phyloP scores from a whole-genome alignment of 2,797 vertebrate genomes.

The Phrynocephalus guinanensis region DNA sequence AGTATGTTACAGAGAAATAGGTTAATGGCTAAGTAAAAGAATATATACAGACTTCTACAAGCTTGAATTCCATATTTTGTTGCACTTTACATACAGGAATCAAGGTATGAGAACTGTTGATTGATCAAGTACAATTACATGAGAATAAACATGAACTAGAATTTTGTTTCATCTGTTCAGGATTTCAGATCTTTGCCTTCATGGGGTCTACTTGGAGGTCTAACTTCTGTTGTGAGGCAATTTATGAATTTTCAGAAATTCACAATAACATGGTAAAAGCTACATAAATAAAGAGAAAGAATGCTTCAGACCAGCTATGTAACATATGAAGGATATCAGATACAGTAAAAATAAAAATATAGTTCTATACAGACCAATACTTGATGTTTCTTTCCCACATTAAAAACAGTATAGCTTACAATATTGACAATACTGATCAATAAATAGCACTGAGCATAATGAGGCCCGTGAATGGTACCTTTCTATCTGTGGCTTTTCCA shows the following conservation, averaged over 20 bases:
- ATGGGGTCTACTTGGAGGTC: not conserved
- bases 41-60: too few relatives aligned
- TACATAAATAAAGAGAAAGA: not conserved
- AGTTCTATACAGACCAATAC: not conserved
- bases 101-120: too few relatives aligned
- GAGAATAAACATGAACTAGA: not conserved
- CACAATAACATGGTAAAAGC: too few relatives aligned
- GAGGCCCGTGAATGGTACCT: not conserved
- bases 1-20: too few relatives aligned
- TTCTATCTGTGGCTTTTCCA: not conserved
- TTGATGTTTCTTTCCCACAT: not conserved
- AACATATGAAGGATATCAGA: not conserved
- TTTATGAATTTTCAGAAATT: not conserved
- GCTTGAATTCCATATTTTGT: too few relatives aligned
- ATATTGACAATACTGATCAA: not conserved
- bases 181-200: not conserved
- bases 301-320: not conserved
- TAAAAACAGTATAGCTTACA: not conserved
- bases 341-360: not conserved
- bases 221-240: not conserved
- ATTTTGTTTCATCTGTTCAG: not conserved
- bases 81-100: too few relatives aligned
- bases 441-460: not conserved
- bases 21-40: too few relatives aligned
- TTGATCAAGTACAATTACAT: not conserved